These are phyloP conservation scores for Naso thynnoides DNA, from an alignment of 2,797 vertebrate species.

Conservation along the genomic window DNA sequence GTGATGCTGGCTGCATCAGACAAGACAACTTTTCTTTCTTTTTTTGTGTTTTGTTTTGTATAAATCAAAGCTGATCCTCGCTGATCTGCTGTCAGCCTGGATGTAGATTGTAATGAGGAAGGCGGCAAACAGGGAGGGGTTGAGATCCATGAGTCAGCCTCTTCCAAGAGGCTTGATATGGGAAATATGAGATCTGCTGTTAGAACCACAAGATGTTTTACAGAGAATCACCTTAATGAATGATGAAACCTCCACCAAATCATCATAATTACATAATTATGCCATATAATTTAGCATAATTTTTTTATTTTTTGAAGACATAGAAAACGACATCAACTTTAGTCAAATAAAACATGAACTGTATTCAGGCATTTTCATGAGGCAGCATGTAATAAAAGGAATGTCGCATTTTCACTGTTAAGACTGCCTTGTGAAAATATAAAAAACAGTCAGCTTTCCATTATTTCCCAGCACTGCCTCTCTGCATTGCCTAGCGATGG, in stretches of 20 bases:
- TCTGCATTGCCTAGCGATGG: conserved; percentile 22
- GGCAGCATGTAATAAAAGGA: neutral
- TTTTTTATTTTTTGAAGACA: neutral
- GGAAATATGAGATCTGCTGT: conserved; percentile 29
- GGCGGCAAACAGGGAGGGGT: conserved; percentile 13
- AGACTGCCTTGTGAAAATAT: neutral
- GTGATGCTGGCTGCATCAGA: conserved; percentile 43
- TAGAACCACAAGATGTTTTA: neutral
- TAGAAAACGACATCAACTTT: neutral
- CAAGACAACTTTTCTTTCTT: conserved; percentile 11
- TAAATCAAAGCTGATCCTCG: conserved; percentile 40
- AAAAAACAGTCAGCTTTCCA: neutral
- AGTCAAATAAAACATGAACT: neutral
- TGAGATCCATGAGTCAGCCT: conserved; percentile 55
- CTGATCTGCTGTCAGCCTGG: conserved; percentile 54
- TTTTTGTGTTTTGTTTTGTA: neutral
- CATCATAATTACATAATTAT: neutral
- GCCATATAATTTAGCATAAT: neutral
- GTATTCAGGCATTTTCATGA: neutral
- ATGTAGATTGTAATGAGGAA: conserved; percentile 43
- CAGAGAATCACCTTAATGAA: neutral
- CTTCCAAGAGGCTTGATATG: conserved; percentile 15
- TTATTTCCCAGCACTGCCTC: neutral
- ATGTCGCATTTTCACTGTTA: neutral
- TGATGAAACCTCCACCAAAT: neutral